phyloP scores from a whole-genome alignment of 2,113 vertebrate genomes.

The Lipophrys pholis region DNA sequence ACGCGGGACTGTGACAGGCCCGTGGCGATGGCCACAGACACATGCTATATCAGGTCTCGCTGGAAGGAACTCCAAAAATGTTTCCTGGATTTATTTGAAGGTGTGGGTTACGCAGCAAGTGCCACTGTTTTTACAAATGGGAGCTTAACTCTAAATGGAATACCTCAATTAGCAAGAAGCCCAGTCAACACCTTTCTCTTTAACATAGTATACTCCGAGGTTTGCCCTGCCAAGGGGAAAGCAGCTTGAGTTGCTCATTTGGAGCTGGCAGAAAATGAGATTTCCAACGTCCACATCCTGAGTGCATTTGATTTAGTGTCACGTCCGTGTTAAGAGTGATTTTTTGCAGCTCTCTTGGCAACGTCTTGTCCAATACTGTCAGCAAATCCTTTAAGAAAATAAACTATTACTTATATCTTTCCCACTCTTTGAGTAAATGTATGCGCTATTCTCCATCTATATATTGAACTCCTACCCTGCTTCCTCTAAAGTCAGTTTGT shows the following conservation, averaged over 20 bases:
- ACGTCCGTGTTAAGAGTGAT: conserved; percentile 25
- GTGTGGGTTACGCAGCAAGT: conserved; percentile 42
- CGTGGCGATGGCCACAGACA: conserved; percentile 30
- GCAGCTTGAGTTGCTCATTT: conserved; percentile 46
- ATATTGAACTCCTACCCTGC: too few relatives aligned
- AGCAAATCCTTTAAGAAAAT: conserved; percentile 52
- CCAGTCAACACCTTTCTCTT: conserved; percentile 69
- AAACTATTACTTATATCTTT: conserved; percentile 2
- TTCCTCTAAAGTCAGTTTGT: too few relatives aligned
- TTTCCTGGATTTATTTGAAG: conserved; percentile 53
- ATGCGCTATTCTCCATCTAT: neutral
- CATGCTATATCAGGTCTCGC: conserved; percentile 57
- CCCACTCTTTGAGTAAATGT: conserved; percentile 30
- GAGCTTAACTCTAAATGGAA: conserved; percentile 56
- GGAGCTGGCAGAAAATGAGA: conserved; percentile 12
- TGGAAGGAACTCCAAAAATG: conserved; percentile 67
- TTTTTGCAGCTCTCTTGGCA: conserved; percentile 31
- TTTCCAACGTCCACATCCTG: conserved; percentile 25
- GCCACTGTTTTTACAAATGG: conserved; percentile 62
- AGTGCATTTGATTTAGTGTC: conserved; percentile 40
- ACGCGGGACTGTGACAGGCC: conserved; percentile 27
- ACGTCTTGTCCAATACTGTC: conserved; percentile 34
- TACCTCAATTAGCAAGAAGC: conserved; percentile 68
- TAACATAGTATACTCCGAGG: conserved; percentile 20
- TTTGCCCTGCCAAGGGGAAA: conserved; percentile 48